Conservation (phyloP, 2,113 vertebrate species). For the Campylorhamphus procurvoides region DNA sequence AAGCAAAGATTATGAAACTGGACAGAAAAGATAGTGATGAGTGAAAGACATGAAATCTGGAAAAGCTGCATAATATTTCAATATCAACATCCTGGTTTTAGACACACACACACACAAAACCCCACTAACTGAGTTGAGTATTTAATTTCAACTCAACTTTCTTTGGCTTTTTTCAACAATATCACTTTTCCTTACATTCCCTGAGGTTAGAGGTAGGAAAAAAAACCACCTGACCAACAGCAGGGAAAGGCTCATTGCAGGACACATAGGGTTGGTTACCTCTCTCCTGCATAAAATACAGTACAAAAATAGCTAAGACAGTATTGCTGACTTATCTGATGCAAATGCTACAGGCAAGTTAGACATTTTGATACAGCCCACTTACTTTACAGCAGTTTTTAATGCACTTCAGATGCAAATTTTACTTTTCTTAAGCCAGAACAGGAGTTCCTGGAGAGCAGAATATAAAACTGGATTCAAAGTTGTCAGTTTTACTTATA, state of each 20-base stretch:
- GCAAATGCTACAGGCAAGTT: neutral
- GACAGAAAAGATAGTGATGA: neutral
- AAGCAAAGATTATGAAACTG: neutral
- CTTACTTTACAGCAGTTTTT: neutral
- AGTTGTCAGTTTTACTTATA: neutral
- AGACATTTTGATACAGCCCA: neutral
- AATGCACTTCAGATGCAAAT: neutral
- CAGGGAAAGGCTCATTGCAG: neutral
- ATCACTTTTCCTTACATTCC: neutral
- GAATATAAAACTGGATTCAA: neutral
- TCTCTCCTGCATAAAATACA: neutral
- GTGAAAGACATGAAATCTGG: neutral
- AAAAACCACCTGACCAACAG: neutral
- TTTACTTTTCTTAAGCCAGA: neutral
- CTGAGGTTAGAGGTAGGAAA: neutral
- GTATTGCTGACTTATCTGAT: neutral
- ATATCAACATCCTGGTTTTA: neutral
- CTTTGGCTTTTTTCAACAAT: neutral
- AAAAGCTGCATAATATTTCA: neutral
- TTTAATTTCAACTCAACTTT: neutral
- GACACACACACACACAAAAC: neutral
- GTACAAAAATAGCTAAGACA: neutral
- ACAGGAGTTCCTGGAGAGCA: neutral
- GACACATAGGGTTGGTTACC: neutral
- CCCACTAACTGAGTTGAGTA: neutral